phyloP scores from a whole-genome alignment of 2,888 invertebrate genomes.

The Pristionchus japonicus region DNA sequence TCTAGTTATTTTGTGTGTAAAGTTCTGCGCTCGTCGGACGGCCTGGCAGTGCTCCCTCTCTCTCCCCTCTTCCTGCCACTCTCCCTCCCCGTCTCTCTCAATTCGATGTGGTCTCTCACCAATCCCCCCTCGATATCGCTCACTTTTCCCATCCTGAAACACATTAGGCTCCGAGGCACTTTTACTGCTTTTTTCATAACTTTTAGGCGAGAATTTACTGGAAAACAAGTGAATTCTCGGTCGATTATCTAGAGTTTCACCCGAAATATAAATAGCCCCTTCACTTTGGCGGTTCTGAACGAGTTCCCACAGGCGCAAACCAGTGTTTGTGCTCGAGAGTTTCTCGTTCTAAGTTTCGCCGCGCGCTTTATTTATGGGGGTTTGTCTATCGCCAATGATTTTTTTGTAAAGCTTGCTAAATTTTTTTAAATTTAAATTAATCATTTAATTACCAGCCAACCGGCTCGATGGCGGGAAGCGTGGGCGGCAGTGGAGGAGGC shows the following conservation, averaged over 20 bases:
- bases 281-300: neutral
- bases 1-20: conserved; percentile 28
- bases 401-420: too few species aligned
- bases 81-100: neutral
- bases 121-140: neutral
- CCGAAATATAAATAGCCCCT: neutral
- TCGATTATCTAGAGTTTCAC: neutral
- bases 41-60: conserved; percentile 14
- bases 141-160: neutral
- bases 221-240: neutral
- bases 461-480: neutral
- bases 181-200: neutral
- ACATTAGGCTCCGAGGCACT: neutral
- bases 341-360: neutral
- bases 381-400: neutral
- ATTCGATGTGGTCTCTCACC: neutral
- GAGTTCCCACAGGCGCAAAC: neutral
- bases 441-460: neutral
- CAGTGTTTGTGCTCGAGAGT: neutral
- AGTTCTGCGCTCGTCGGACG: neutral
- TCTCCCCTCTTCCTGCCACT: neutral
- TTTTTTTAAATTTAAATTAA: too few species aligned
- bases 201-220: neutral
- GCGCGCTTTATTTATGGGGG: neutral
- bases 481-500: neutral